phyloP scores from a whole-genome alignment of 2,797 vertebrate genomes.

The Fratercula arctica region DNA sequence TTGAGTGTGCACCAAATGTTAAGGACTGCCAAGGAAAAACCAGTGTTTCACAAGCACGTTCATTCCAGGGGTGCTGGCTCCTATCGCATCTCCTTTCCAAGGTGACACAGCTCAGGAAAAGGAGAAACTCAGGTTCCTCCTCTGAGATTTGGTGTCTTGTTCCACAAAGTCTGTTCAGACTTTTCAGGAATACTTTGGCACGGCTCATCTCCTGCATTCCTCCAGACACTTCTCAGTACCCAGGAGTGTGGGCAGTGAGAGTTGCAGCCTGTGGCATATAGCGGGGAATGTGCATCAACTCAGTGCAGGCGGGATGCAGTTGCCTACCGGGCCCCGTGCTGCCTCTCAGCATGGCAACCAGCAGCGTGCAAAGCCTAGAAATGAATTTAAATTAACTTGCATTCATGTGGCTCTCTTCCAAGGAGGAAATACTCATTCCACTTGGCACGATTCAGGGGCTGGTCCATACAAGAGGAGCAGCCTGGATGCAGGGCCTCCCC shows the following conservation, averaged over 20 bases:
- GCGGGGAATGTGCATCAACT: slow-evolving; percentile 28
- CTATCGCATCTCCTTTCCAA: background rate
- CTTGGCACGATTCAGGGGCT: background rate
- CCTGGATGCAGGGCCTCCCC: background rate
- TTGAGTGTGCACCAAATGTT: background rate
- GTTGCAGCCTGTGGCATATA: slow-evolving; percentile 12
- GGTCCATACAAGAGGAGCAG: background rate
- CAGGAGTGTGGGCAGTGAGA: slow-evolving; percentile 48
- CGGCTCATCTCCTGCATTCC: slow-evolving; percentile 7
- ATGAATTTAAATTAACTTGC: slow-evolving; percentile 9
- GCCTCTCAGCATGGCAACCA: slow-evolving; percentile 28
- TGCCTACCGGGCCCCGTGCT: slow-evolving; percentile 8
- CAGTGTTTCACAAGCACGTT: background rate
- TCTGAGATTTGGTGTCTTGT: background rate
- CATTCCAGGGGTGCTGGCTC: background rate
- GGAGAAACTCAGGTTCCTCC: background rate
- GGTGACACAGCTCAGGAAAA: background rate
- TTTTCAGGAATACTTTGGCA: slow-evolving; percentile 43
- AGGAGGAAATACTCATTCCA: background rate
- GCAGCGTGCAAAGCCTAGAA: background rate
- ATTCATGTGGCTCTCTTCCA: background rate
- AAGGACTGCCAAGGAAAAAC: background rate
- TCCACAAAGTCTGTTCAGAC: slow-evolving; percentile 40
- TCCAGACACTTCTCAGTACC: slow-evolving; percentile 30
- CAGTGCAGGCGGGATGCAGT: background rate